phyloP scores from a whole-genome alignment of 2,113 vertebrate species.

The Onychostoma macrolepis region DNA sequence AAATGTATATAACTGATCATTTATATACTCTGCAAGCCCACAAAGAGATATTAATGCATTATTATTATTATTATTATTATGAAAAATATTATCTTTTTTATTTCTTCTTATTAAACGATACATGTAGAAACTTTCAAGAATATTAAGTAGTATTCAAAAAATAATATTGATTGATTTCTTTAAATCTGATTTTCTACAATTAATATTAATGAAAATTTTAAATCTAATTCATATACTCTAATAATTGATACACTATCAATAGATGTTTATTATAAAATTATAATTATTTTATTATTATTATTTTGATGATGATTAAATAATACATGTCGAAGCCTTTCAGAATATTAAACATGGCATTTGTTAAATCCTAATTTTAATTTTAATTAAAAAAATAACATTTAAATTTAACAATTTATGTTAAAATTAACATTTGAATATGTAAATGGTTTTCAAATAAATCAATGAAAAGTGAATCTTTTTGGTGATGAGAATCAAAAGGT shows the following conservation, averaged over 20 bases:
- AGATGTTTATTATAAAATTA: background rate
- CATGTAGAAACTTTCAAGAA: background rate
- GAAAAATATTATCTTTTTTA: background rate
- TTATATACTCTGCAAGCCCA: background rate
- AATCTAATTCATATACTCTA: background rate
- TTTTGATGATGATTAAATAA: background rate
- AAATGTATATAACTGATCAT: no score
- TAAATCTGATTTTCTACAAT: background rate
- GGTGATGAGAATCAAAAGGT: background rate
- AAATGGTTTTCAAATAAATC: background rate
- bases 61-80: background rate
- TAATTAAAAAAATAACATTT: no score
- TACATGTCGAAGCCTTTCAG: background rate
- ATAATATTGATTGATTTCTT: background rate
- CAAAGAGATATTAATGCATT: background rate
- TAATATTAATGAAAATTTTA: background rate
- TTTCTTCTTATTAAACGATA: background rate
- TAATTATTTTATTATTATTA: background rate
- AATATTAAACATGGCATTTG: background rate
- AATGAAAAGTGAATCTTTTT: background rate
- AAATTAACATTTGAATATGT: no score
- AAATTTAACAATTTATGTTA: no score
- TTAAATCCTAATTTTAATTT: no score
- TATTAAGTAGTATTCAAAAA: background rate
- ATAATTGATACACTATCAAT: background rate